A percentile compares a stretch with the other conserved stretches of the same genome.
Evolutionary conservation across 2,797 vertebrate genomes (phyloP).

Genomic region (Nannoperca obscura): DNA sequence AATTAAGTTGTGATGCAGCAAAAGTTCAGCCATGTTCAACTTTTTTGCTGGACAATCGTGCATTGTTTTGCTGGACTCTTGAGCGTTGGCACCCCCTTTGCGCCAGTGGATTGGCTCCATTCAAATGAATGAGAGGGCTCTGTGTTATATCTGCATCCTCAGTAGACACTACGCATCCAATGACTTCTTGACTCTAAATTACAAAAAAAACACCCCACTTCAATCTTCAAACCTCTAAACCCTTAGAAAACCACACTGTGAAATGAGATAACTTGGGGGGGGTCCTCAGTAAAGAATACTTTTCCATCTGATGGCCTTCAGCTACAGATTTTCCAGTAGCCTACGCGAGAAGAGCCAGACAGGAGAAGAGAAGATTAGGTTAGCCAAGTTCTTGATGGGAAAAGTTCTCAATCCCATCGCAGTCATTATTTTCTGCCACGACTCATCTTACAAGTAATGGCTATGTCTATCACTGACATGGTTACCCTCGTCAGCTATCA

Average conservation of each 20-base stretch:
- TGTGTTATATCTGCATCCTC: slow-evolving; percentile 9
- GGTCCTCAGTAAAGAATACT: slow-evolving; percentile 32
- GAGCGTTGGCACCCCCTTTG: no score
- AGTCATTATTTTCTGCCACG: slow-evolving; percentile 72
- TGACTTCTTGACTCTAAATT: slow-evolving; percentile 37
- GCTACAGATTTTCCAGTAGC: slow-evolving; percentile 37
- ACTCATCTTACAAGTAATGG: slow-evolving; percentile 81
- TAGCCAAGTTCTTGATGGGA: slow-evolving; percentile 59
- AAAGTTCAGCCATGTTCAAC: neutral
- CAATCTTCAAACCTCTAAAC: slow-evolving; percentile 40
- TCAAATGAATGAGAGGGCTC: neutral
- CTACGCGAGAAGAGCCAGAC: slow-evolving; percentile 42
- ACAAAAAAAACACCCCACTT: slow-evolving; percentile 20
- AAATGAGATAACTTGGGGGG: slow-evolving; percentile 28
- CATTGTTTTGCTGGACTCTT: neutral
- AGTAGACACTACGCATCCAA: neutral
- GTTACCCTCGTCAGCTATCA: slow-evolving; percentile 66
- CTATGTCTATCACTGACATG: slow-evolving; percentile 65
- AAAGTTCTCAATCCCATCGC: slow-evolving; percentile 57
- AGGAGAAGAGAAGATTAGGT: slow-evolving; percentile 25
- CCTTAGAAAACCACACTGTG: slow-evolving; percentile 49
- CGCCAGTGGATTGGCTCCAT: neutral
- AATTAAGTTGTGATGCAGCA: neutral
- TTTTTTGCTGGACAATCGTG: neutral
- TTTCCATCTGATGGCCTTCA: slow-evolving; percentile 34